Base-by-base conservation (phyloP, 2,797 vertebrate genomes). In the Clarias laeviceps region DNA sequence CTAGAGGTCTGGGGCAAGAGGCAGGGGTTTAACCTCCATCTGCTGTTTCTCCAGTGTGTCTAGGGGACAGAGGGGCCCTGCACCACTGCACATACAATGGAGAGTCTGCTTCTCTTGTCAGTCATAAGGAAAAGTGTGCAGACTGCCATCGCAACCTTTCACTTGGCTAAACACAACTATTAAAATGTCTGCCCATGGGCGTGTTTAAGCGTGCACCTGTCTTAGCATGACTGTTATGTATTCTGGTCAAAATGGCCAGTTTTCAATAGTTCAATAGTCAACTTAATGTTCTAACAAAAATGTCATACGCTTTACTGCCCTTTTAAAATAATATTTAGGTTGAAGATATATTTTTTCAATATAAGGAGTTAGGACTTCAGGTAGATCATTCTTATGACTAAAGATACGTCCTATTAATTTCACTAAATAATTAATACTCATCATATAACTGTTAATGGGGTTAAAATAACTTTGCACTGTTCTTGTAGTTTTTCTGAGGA, bases 41-140 rank as follows among this genome's bases (percentile, higher is more conserved):
- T 91, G 68, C 95, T 92, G 88, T 91, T 88, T 22, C 91, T 54
- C 22, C 65, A 69, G 17, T 27, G 57, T 69, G 69, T 45, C n/a
- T 27, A 0, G 92, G 94, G 62, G 93, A 32, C 22, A 45, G 37
- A 79, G 66, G 95, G 74, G 94, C 94, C 88, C 92, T 90, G 86
- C 80, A 82, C 86, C 83, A 86, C 90, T 92, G 84, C 81, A 24
- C 73, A 92, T 91, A 95, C 94, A 95, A 95, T 88, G 73, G 32
- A 29, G 34, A 82, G 81, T 92, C 94, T 94, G 94, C 92, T 92
- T 89, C 86, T 93, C 92, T 92, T 94, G 94, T 94, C 93, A 94
- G 87, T 86, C 84, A 82, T 90, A 88, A 76, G 54, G 56, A 82
- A 62, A 62, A 45, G 29, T 61, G 17, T 45, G 90, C 89, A 92